Percentiles rank a stretch among this genome's conserved stretches.
phyloP scores from a whole-genome alignment of 2,797 vertebrate genomes.

The Mus caroli region DNA sequence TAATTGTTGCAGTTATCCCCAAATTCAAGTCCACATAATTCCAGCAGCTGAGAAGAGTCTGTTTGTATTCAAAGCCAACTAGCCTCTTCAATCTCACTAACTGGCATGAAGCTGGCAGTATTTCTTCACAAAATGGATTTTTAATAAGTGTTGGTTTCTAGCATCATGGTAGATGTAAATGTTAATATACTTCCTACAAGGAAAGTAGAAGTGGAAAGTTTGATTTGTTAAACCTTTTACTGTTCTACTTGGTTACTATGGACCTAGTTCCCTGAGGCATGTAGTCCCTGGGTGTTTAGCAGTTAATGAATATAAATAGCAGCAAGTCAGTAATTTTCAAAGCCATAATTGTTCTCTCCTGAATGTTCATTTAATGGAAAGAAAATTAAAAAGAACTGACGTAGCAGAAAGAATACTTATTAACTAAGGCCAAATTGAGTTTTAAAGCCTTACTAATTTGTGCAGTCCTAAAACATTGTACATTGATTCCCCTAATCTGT shows the following conservation, averaged over 20 bases:
- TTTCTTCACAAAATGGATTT: slow-evolving; percentile 70
- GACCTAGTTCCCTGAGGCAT: slow-evolving; percentile 76
- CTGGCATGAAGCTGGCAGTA: slow-evolving; percentile 19
- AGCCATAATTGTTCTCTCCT: slow-evolving; percentile 73
- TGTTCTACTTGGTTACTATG: slow-evolving; percentile 72
- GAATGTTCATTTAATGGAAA: slow-evolving; percentile 66
- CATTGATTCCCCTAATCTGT: neutral
- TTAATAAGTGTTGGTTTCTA: slow-evolving; percentile 74
- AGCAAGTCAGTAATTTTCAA: slow-evolving; percentile 77
- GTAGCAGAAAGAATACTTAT: slow-evolving; percentile 72
- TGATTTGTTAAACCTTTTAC: slow-evolving; percentile 80
- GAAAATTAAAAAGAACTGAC: slow-evolving; percentile 72
- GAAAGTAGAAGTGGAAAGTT: slow-evolving; percentile 83
- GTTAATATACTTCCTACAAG: slow-evolving; percentile 84
- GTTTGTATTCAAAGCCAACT: neutral
- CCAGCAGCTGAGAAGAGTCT: neutral
- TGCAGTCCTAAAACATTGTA: slow-evolving; percentile 11
- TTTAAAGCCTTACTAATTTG: slow-evolving; percentile 51
- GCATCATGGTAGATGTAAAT: slow-evolving; percentile 78
- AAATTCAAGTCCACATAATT: neutral
- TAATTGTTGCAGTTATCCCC: neutral
- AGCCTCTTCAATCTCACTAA: slow-evolving; percentile 4
- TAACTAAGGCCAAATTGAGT: slow-evolving; percentile 36
- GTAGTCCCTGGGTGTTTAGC: slow-evolving; percentile 73
- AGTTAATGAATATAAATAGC: slow-evolving; percentile 86